Base-by-base conservation (phyloP, 2,797 vertebrate genomes). In the Sebastolobus alascanus region DNA sequence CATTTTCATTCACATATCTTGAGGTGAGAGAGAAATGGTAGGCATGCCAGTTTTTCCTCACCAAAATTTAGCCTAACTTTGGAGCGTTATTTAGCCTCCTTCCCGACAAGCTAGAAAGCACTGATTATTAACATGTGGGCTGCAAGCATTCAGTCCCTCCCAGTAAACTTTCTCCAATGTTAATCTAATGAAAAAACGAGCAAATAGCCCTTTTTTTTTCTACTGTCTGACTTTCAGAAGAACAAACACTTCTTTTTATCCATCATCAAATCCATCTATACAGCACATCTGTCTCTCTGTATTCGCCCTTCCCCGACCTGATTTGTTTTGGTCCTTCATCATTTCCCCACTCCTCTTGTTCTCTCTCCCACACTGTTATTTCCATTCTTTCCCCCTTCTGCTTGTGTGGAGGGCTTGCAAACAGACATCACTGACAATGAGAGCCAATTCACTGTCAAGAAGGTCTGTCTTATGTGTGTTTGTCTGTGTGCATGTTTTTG, bases 281-380 rank as follows among this genome's bases (percentile, higher is more conserved):
- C 76, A 76, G 80, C 77, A 76, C 43, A 75, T 73, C 77, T 52
- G 38, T 68, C 56, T 77, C 61, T 71, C 60, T 80, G 27, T 18
- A 43, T 50, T 80, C 3, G 12, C 43, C 82, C 83, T 75, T 83
- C 67, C 7, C 55, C 63, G 74, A 77, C 69, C 75, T 80, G 83
- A 85, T 83, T 88, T 86, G 83, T 82, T 84, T 79, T 81, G 81
- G 80, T 81, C 73, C 73, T 76, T 84, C 67, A 84, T 90, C 73
- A 67, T 86, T 88, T 87, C 73, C 33, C 70, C 27, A 70, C 58
- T 73, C 16, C 54, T 77, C 38, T 58, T 79, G 6, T 80, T 81
- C 56, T 69, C 52, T 68, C 29, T 74, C 55, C 50, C 37, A 27
- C 18, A 54, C 46, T 25, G 64, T 61, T 33, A 66, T 84, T 67